Conservation (phyloP, 2,888 invertebrate species). For the Lasioglossum morio region DNA sequence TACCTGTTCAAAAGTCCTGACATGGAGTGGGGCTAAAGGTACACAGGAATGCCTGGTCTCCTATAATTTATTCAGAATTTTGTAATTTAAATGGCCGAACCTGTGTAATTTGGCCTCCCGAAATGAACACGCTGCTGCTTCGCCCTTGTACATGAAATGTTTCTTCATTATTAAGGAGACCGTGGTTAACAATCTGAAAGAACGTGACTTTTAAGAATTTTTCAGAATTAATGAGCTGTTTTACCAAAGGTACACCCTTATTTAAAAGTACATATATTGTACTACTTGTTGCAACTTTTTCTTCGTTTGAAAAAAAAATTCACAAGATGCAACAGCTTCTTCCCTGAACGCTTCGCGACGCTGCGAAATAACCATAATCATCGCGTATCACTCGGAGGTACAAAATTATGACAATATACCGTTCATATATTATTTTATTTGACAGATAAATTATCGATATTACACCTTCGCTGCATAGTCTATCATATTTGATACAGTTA, state of each 20-base stretch:
- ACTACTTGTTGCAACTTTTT: background rate
- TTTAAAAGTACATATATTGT: background rate
- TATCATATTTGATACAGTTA: no score
- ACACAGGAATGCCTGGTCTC: background rate
- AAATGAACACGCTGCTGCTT: background rate
- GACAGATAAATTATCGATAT: background rate
- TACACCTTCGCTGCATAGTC: no score
- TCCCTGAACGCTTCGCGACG: background rate
- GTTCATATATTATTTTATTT: background rate
- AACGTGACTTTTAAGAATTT: background rate
- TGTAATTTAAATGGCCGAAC: conserved; percentile 50
- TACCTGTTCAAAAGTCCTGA: conserved; percentile 22
- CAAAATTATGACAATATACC: background rate
- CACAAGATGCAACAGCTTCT: background rate
- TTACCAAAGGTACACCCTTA: background rate
- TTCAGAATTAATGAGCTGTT: background rate
- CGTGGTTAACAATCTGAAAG: background rate
- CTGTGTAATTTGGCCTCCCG: conserved; percentile 24
- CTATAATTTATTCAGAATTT: conserved; percentile 49
- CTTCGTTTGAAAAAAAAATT: background rate
- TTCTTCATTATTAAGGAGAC: conserved; percentile 3
- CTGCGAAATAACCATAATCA: background rate
- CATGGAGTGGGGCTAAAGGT: background rate
- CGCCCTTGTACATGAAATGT: background rate
- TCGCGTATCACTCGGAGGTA: background rate